Percentiles rank a stretch among this genome's conserved stretches.
Evolutionary conservation across 1,140 invertebrate genomes (phyloP).

Genomic region (Pseudomyrmex dendroicus): DNA sequence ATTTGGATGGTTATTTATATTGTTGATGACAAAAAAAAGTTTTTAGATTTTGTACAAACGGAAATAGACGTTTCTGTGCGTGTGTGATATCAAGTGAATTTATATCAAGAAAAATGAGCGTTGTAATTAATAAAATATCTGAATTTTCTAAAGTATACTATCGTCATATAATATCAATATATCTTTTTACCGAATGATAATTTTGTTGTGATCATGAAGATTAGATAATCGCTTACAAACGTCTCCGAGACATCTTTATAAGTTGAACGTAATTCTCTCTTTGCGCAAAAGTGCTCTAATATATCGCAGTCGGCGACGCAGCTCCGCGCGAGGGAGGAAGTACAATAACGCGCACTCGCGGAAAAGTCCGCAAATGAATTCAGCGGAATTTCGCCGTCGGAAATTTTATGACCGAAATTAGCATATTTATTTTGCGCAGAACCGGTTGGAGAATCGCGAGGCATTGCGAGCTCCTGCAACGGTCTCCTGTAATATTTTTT

Average conservation of each 20-base stretch:
- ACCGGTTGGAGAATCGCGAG: slow-evolving; percentile 54
- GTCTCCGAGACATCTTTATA: slow-evolving; percentile 32
- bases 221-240: slow-evolving; percentile 12
- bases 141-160: too few relatives aligned
- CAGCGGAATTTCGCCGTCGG: slow-evolving; percentile 54
- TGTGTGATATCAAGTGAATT: too few relatives aligned
- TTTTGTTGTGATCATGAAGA: background rate
- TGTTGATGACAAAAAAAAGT: too few relatives aligned
- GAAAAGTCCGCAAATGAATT: slow-evolving; percentile 59
- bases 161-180: background rate
- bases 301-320: slow-evolving; percentile 46
- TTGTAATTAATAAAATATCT: too few relatives aligned
- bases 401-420: slow-evolving; percentile 60
- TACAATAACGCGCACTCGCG: slow-evolving; percentile 44
- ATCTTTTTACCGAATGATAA: background rate
- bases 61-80: too few relatives aligned
- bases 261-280: slow-evolving; percentile 45
- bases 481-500: slow-evolving; percentile 52
- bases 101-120: too few relatives aligned
- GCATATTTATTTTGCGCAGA: slow-evolving; percentile 61
- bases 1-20: too few relatives aligned
- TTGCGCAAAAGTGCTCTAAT: slow-evolving; percentile 44
- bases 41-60: too few relatives aligned
- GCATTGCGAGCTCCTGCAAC: slow-evolving; percentile 40
- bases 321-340: slow-evolving; percentile 35